A percentile compares a stretch with the other conserved stretches of the same genome.
phyloP scores from a whole-genome alignment of 1,140 invertebrate genomes.

The Copidosoma floridanum region DNA sequence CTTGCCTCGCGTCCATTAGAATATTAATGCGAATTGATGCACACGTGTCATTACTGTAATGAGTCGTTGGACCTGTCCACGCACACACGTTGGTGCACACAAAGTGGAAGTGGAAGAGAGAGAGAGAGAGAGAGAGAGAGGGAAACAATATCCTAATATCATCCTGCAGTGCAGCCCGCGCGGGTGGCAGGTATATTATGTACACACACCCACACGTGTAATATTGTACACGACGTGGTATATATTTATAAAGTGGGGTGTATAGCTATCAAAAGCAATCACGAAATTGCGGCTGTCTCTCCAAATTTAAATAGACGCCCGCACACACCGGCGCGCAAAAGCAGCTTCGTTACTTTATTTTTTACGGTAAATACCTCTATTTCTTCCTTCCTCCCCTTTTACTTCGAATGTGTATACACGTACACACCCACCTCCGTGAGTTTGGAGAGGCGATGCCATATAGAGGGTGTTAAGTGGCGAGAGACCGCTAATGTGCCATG shows the following conservation, averaged over 20 bases:
- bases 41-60: constrained; percentile 57
- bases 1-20: constrained; percentile 48
- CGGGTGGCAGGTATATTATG: constrained; percentile 3
- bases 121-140: too few species aligned
- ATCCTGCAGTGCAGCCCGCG: neutral
- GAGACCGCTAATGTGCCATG: too few species aligned
- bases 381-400: too few species aligned
- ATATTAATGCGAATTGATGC: constrained; percentile 58
- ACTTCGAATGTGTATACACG: too few species aligned
- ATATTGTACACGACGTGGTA: too few species aligned
- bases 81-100: too few species aligned
- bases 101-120: too few species aligned
- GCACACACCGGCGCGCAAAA: neutral
- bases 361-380: too few species aligned
- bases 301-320: constrained; percentile 36
- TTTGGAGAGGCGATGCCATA: too few species aligned
- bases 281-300: constrained; percentile 53
- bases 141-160: constrained; percentile 16
- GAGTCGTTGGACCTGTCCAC: constrained; percentile 52
- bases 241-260: constrained; percentile 45
- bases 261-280: constrained; percentile 49
- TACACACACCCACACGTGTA: too few species aligned
- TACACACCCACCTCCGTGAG: too few species aligned
- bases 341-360: constrained; percentile 3
- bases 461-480: too few species aligned